Base-by-base conservation (phyloP, 2,797 vertebrate genomes). In the Selene dorsalis region DNA sequence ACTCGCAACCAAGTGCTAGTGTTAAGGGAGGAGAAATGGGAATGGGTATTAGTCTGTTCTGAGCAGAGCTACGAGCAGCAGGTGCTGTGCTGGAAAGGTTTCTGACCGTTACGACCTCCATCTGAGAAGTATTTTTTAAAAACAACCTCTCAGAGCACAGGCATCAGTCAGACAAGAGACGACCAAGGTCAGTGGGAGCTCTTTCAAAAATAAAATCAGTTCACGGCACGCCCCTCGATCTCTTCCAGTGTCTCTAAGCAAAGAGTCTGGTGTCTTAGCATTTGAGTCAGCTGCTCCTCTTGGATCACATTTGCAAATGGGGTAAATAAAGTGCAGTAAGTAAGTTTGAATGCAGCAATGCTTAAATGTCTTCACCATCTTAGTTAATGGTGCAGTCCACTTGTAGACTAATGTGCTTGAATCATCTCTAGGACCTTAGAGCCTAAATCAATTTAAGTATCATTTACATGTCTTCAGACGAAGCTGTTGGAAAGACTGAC, bases 61-160 rank as follows among this genome's bases (percentile, higher is more conserved):
- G 56, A 74, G 61, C 41, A 20, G 59, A 76, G 53, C 59, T 43
- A 10, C 22, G 53, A 64, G 59, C 66, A 63, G 68, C 57, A 75
- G 69, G 58, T 35, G 69, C 28, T 53, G 38, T 38, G 58, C 2
- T 24, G 50, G 80, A 69, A 73, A 53, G 24, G 18, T 50, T 62
- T 71, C 66, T 55, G 52, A 60, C 60, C 0, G 0, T 1, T 28
- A 35, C 74, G 68, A 77, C 69, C 67, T 70, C 48, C 61, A 56
- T 59, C 68, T 39, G 48, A 75, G 12, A 73, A 13, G 8, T 30
- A 16, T 47, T 79, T 84, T 32, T 56, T 73, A 2, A 39, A 59
- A 84, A 82, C 68, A 63, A 68, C 60, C 24, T 68, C 65, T 53
- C 6, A 18, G 28, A 41, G 52, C 65, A 71, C 22, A 72, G 26